phyloP scores from a whole-genome alignment of 2,888 invertebrate genomes.

The Phymatocera aterrima region DNA sequence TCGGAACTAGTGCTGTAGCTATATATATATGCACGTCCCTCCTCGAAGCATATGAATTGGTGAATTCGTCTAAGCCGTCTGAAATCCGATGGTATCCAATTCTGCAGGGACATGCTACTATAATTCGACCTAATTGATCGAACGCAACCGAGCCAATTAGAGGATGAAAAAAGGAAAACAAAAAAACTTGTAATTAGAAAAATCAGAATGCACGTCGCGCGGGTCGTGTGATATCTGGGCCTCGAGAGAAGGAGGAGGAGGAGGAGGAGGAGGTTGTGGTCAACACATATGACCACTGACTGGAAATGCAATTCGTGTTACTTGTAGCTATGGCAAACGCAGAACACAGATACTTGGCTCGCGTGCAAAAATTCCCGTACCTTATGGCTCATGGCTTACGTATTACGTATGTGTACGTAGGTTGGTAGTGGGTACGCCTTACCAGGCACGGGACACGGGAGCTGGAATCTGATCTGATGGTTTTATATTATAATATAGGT shows the following conservation, averaged over 20 bases:
- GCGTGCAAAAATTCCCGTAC: slow-evolving; percentile 2
- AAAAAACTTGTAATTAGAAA: slow-evolving; percentile 39
- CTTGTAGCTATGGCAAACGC: neutral
- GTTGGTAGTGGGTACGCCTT: no score
- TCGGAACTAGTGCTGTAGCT: no score
- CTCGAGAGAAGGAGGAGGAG: slow-evolving; percentile 21
- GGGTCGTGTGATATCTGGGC: slow-evolving; percentile 43
- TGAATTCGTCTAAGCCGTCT: neutral
- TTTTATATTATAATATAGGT: no score
- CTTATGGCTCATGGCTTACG: neutral
- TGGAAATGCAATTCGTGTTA: slow-evolving; percentile 68
- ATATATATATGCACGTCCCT: no score
- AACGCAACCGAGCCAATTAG: slow-evolving; percentile 1
- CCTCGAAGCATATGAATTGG: neutral
- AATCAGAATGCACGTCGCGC: slow-evolving; percentile 7
- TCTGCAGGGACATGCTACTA: no score
- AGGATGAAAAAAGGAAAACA: slow-evolving; percentile 25
- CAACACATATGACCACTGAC: slow-evolving; percentile 72
- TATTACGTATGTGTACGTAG: neutral
- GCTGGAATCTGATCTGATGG: no score
- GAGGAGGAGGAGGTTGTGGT: slow-evolving; percentile 60
- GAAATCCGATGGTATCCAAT: neutral
- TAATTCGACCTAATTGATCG: neutral
- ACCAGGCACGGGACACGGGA: no score
- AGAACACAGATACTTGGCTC: neutral